These are phyloP conservation scores for Boulengeromyrus knoepffleri DNA, from an alignment of 2,113 vertebrate genomes.

Conservation along the genomic window DNA sequence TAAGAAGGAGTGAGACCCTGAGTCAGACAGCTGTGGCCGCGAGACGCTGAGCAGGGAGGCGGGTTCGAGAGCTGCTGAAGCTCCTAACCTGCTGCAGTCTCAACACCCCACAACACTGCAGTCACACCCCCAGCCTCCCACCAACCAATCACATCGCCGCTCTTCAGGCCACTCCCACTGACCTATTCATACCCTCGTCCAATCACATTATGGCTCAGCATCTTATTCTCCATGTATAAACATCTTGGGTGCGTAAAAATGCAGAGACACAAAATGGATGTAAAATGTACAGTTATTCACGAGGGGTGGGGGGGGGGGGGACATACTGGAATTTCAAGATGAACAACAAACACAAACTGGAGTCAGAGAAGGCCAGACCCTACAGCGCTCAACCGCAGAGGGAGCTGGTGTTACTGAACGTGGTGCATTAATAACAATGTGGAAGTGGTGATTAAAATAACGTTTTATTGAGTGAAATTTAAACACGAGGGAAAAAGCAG, in stretches of 20 bases:
- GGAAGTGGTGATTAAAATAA: not conserved
- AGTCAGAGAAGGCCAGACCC: not conserved
- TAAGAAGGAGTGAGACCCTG: conserved; percentile 60
- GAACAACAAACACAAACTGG: not conserved
- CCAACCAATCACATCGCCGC: not conserved
- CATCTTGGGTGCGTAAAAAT: not conserved
- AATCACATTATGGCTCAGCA: not conserved
- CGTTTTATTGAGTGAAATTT: not conserved
- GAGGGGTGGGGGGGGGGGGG: not conserved
- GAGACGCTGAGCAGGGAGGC: not conserved
- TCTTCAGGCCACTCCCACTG: not conserved
- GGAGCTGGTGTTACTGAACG: not conserved
- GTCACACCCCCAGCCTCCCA: not conserved
- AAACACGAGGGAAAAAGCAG: not conserved
- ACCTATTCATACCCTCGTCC: not conserved
- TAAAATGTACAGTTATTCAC: not conserved
- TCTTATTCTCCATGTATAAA: not conserved
- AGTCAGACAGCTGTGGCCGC: conserved; percentile 76
- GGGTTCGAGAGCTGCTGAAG: not conserved
- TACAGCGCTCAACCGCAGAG: not conserved
- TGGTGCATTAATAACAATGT: not conserved
- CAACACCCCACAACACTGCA: not conserved
- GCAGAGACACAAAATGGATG: not conserved
- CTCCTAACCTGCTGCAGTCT: not conserved
- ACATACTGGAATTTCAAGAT: not conserved